Evolutionary conservation across 2,888 invertebrate genomes (phyloP).

Genomic region (Philonicus albiceps): DNA sequence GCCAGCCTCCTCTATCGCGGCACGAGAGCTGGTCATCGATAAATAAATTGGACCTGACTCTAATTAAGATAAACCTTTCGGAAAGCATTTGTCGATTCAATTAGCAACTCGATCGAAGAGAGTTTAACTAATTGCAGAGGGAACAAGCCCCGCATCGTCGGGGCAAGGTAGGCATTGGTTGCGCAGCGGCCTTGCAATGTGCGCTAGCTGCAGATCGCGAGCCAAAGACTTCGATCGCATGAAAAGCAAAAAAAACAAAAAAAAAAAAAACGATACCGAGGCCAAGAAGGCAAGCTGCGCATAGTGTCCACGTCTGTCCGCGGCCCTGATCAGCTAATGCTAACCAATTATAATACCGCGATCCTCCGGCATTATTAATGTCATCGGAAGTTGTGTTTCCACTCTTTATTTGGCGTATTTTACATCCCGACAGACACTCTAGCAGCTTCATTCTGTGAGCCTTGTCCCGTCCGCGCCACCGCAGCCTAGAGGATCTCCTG

Average conservation of each 20-base stretch:
- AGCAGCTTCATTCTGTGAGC: not conserved
- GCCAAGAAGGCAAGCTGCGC: not conserved
- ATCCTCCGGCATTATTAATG: conserved; percentile 40
- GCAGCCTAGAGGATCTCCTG: not conserved
- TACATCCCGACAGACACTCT: not conserved
- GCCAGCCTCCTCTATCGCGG: conserved; percentile 1
- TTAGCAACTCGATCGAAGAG: conserved; percentile 45
- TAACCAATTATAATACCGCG: conserved; percentile 41
- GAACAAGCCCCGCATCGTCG: conserved; percentile 3
- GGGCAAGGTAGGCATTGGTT: not conserved
- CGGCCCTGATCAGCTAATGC: conserved; percentile 14
- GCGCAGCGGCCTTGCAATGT: not conserved
- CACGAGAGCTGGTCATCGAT: conserved; percentile 40
- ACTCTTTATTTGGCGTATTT: conserved; percentile 37
- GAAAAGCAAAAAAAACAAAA: not conserved
- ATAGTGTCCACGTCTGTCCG: conserved; percentile 15
- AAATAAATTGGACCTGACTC: conserved; percentile 47
- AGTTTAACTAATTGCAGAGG: conserved; percentile 44
- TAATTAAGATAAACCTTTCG: conserved; percentile 47
- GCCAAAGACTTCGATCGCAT: not conserved
- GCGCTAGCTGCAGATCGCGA: not conserved
- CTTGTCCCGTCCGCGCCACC: not conserved
- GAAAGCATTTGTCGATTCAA: conserved; percentile 45
- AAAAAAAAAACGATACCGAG: no score
- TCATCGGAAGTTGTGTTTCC: conserved; percentile 39